phyloP scores from a whole-genome alignment of 2,113 vertebrate species.

The Tychaedon coryphoeus region DNA sequence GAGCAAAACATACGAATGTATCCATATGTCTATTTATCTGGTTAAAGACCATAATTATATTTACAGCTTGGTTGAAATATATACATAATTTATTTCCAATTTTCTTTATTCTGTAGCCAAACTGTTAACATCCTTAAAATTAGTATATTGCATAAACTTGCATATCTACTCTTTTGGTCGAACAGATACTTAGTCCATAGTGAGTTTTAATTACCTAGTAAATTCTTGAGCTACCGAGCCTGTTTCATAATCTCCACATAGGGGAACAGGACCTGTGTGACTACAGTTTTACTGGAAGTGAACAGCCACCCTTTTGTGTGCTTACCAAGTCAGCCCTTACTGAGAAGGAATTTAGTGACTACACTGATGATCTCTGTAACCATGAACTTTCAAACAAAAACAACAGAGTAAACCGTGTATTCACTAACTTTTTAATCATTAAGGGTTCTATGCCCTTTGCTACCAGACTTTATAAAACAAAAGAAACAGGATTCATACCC shows the following conservation, averaged over 20 bases:
- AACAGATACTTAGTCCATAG: background rate
- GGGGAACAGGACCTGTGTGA: constrained; percentile 21
- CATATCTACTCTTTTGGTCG: background rate
- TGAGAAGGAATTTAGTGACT: background rate
- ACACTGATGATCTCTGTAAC: background rate
- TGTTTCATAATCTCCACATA: background rate
- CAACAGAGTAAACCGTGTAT: background rate
- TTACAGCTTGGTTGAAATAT: background rate
- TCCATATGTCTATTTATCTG: background rate
- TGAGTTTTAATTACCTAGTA: background rate
- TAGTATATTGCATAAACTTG: background rate
- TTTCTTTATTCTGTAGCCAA: background rate
- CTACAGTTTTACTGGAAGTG: constrained; percentile 26
- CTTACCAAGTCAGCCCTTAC: background rate
- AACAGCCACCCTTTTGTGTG: constrained; percentile 26
- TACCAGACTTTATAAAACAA: background rate
- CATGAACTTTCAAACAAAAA: constrained; percentile 6
- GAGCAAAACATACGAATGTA: background rate
- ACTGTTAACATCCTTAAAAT: background rate
- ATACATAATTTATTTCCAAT: background rate
- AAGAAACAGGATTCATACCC: background rate
- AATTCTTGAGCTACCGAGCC: background rate
- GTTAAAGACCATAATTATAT: background rate
- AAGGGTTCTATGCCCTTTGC: background rate
- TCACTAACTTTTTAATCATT: background rate